These are phyloP conservation scores for Ascidia mentula DNA, from an alignment of 23 tunicate species.

Conservation along the genomic window DNA sequence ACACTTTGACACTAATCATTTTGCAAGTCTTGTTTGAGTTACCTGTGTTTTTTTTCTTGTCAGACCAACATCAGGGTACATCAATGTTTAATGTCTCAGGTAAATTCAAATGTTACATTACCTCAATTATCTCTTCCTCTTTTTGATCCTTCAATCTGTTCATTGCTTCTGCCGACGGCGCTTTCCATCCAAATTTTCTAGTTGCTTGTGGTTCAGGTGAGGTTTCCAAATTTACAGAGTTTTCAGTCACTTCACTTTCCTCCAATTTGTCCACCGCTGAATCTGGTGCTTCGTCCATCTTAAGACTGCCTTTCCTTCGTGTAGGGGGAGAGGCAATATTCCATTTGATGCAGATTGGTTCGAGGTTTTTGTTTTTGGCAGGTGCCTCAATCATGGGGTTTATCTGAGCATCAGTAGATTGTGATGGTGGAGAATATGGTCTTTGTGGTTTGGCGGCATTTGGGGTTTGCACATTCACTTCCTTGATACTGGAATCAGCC, in stretches of 20 bases:
- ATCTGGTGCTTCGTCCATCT: background rate
- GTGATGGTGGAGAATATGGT: too few species aligned
- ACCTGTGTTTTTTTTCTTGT: too few species aligned
- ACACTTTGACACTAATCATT: too few species aligned
- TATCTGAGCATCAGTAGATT: background rate
- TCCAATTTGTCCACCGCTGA: background rate
- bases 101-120: too few species aligned
- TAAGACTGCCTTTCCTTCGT: background rate
- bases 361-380: background rate
- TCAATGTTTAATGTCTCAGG: too few species aligned
- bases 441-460: too few species aligned
- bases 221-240: background rate
- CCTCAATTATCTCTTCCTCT: background rate
- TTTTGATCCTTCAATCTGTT: background rate
- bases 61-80: too few species aligned
- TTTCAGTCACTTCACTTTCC: background rate
- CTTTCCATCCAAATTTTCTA: conserved; percentile 2
- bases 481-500: too few species aligned
- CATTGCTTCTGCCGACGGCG: conserved; percentile 10
- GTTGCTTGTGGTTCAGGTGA: background rate
- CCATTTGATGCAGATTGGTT: background rate
- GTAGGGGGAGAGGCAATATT: conserved; percentile 3
- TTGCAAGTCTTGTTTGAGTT: too few species aligned
- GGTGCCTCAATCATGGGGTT: background rate
- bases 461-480: too few species aligned